Evolutionary conservation across 1,140 invertebrate species (phyloP).

Genomic region (Drosophila setifemur): DNA sequence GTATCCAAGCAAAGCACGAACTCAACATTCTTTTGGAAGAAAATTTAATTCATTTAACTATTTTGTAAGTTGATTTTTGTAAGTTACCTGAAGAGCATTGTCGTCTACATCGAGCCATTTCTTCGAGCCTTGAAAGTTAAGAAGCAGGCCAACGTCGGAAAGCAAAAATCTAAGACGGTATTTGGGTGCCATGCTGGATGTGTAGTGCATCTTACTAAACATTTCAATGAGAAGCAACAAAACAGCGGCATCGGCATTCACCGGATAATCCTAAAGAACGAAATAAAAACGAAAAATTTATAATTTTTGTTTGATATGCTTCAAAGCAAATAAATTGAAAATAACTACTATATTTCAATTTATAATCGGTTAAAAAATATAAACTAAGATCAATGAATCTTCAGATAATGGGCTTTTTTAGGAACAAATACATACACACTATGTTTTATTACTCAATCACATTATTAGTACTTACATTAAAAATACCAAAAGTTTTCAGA

Average conservation of each 20-base stretch:
- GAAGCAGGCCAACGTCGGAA: constrained; percentile 93
- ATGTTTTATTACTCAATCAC: too few relatives aligned
- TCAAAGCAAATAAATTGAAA: too few relatives aligned
- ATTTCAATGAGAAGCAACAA: constrained; percentile 94
- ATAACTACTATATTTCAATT: too few relatives aligned
- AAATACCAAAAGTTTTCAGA: constrained; percentile 94
- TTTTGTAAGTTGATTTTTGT: too few relatives aligned
- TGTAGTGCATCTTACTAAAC: constrained; percentile 95
- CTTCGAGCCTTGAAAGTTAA: constrained; percentile 98
- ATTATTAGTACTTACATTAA: constrained; percentile 91
- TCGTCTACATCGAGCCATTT: constrained; percentile 92
- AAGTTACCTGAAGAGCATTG: constrained; percentile 87
- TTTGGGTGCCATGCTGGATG: constrained; percentile 89
- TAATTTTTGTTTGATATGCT: too few relatives aligned
- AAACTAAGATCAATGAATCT: too few relatives aligned
- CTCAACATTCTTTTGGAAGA: constrained; percentile 88
- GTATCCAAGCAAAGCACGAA: constrained; percentile 97
- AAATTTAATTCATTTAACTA: not conserved
- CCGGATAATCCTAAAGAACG: constrained; percentile 59
- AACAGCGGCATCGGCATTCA: constrained; percentile 90
- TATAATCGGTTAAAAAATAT: too few relatives aligned
- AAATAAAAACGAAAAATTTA: not conserved
- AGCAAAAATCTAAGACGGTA: constrained; percentile 95
- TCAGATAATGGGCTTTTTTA: too few relatives aligned
- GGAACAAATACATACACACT: too few relatives aligned